phyloP scores from a whole-genome alignment of 2,797 vertebrate genomes.

The Phataginus tetradactyla region DNA sequence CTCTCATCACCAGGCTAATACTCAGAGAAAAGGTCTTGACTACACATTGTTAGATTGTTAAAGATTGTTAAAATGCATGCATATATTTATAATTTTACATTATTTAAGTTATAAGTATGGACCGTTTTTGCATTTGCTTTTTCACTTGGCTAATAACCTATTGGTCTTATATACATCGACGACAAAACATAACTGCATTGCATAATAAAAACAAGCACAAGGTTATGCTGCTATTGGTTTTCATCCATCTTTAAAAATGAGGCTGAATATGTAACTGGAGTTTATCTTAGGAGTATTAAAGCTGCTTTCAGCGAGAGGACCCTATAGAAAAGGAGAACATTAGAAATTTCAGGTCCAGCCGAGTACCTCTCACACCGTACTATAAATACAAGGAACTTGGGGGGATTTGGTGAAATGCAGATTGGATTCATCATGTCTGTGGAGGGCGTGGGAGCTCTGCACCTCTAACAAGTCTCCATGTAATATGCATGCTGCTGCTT shows the following conservation, averaged over 20 bases:
- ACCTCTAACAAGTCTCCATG: background rate
- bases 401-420: background rate
- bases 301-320: background rate
- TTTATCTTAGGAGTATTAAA: background rate
- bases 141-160: background rate
- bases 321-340: background rate
- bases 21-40: background rate
- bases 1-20: background rate
- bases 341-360: background rate
- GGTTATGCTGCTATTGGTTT: background rate
- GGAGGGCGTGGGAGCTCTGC: background rate
- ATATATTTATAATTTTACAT: background rate
- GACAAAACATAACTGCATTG: background rate
- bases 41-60: background rate
- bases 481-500: background rate
- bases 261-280: background rate
- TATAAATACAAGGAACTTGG: background rate
- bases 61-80: background rate
- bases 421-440: background rate
- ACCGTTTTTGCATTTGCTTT: background rate
- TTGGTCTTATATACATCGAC: background rate
- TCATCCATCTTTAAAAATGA: background rate
- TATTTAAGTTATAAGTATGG: background rate
- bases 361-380: background rate
- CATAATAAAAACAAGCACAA: background rate